Evolutionary conservation across 2,797 vertebrate species (phyloP), one percentile per base, ranked within the genome.

Genomic region (Rallus crepitans): DNA sequence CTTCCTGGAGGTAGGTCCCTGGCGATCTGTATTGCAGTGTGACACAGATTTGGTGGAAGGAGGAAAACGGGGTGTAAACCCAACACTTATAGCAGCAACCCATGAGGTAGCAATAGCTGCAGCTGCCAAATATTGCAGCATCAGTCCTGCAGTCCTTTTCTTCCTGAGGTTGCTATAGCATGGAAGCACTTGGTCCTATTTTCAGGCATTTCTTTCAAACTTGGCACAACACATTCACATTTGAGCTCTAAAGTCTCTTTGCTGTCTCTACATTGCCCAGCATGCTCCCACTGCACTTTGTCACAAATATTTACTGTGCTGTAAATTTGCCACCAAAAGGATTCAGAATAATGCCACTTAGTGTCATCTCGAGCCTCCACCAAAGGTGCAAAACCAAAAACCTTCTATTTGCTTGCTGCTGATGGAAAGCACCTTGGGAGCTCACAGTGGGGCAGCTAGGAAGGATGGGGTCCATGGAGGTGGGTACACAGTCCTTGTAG

Each of bases 191-290:
- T 27, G 28, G 23, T 69, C 37, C 31, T 88, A 13, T 57, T 89
- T 47, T 61, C 14, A 12, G 20, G 40, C 31, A 17, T 65, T 79
- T 75, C 55, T 79, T 90, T 81, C 33, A 30, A 14, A 57, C 40
- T 6, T 15, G 37, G 18, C 48, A 42, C 25, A 50, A 17, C 1
- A 1, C 0, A 0, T 15, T 76, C 56, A 18, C 12, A 3, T 83
- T 30, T n/a, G 50, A 78, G 40, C 40, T 64, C 25, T 15, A 15
- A 35, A 70, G 31, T n/a, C 35, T 90, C 15, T 2, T 89, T 89
- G 79, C 72, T 83, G 25, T 28, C 59, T 73, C 68, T 50, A 42
- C 57, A 13, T 60, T 45, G 71, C 63, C 69, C 64, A 52, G 56
- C 64, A 60, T 2, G 1, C 73, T 76, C 39, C 66, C 52, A 15